A percentile compares a stretch with the other conserved stretches of the same genome.
Conservation (phyloP, 2,888 invertebrate genomes). For the Drosophila nigricruria region DNA sequence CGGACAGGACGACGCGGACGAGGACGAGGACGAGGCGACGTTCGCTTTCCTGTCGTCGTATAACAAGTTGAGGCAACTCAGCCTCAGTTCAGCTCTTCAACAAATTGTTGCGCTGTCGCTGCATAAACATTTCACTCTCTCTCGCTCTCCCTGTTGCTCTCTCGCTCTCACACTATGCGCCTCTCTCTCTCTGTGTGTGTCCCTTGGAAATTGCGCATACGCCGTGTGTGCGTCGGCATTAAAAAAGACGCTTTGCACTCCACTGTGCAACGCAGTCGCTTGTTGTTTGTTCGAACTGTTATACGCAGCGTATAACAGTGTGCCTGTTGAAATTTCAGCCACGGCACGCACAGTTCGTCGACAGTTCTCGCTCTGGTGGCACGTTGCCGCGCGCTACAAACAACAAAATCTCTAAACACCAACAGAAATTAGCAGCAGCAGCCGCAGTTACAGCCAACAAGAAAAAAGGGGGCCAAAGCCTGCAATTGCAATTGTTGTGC, state of each 20-base stretch:
- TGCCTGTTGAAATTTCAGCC: constrained; percentile 59
- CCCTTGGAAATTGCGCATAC: constrained; percentile 68
- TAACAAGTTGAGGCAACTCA: constrained; percentile 41
- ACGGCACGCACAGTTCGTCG: constrained; percentile 70
- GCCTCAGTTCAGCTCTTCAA: constrained; percentile 63
- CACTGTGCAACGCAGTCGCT: constrained; percentile 63
- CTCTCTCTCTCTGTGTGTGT: background rate
- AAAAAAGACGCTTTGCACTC: constrained; percentile 30
- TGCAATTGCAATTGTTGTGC: constrained; percentile 26
- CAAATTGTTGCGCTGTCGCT: constrained; percentile 76
- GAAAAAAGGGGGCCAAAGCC: background rate
- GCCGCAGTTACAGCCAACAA: constrained; percentile 1
- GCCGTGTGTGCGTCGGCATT: constrained; percentile 64
- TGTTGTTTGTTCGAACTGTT: constrained; percentile 4
- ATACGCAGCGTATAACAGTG: constrained; percentile 68
- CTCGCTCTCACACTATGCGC: background rate
- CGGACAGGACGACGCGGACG: constrained; percentile 51
- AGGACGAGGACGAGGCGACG: constrained; percentile 8
- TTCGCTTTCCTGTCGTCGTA: constrained; percentile 41
- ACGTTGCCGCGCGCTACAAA: constrained; percentile 56
- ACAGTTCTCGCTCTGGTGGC: constrained; percentile 69
- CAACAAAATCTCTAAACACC: constrained; percentile 5
- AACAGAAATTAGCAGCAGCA: constrained; percentile 8
- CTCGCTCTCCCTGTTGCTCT: background rate
- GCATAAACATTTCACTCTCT: constrained; percentile 52